Percentiles rank a stretch among this genome's conserved stretches.
These are phyloP conservation scores for Neodiprion fabricii DNA, from an alignment of 1,140 invertebrate species.

Conservation along the genomic window DNA sequence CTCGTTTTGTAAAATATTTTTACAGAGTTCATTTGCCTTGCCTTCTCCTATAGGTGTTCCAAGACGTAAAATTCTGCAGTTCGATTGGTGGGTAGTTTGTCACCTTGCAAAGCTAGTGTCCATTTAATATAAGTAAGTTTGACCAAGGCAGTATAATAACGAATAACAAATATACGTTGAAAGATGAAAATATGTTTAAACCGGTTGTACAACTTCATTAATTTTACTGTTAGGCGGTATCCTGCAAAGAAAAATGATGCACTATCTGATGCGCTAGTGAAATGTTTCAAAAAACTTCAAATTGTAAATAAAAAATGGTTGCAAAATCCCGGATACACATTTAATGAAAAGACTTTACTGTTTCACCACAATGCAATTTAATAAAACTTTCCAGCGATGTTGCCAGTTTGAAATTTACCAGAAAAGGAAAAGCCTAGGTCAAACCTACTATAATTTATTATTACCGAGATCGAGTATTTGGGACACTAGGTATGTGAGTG, in stretches of 20 bases:
- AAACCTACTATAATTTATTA: slow-evolving; percentile 8
- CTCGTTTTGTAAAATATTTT: no score
- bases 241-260: no score
- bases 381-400: background rate
- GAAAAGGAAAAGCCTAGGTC: background rate
- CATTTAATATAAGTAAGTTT: background rate
- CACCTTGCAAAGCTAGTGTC: background rate
- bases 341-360: no score
- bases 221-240: no score
- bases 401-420: background rate
- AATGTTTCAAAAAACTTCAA: no score
- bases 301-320: no score
- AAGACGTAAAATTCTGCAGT: background rate
- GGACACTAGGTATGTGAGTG: slow-evolving; percentile 10
- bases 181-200: no score
- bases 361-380: background rate
- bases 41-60: background rate
- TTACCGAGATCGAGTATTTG: slow-evolving; percentile 8
- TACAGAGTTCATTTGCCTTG: no score
- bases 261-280: no score
- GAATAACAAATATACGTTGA: no score
- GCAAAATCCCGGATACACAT: no score
- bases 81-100: background rate
- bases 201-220: no score
- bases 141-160: background rate